Evolutionary conservation across 2,888 invertebrate species (phyloP), one percentile per base, ranked within the genome.

Genomic region (Drosophila neonasuta): DNA sequence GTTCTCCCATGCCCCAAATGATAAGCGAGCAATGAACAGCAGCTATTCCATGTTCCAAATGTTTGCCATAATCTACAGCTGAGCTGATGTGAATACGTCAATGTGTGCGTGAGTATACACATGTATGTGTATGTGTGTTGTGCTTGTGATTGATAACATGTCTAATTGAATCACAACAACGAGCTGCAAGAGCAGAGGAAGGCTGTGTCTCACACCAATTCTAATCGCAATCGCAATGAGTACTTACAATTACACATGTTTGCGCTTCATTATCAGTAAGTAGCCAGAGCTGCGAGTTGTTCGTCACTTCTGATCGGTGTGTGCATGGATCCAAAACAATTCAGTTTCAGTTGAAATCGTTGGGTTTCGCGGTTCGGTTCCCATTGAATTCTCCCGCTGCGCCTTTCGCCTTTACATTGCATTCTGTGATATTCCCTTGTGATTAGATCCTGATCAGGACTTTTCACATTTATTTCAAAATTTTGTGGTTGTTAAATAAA

Each of bases 241-340:
- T 69, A 65, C 69, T 85, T 79, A 82, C 79, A 80, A 74, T 77
- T 82, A 83, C 86, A 84, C 68, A 77, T 84, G 80, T 80, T 80
- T 75, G 74, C 71, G 71, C 73, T 67, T 68, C 66, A 72, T 80
- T 86, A 84, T 79, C 77, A 74, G 73, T 49, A 59, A 55, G 69
- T 63, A 59, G 62, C 34, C 49, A 48, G 48, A 54, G 36, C 50
- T 49, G 61, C 39, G 56, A 57, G 52, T 59, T 48, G 46, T 34
- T 51, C 50, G 52, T 74, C 69, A 76, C 66, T 72, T 64, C 24
- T 61, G 65, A 45, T 68, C 49, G 48, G 71, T 68, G 71, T 62
- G 57, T 62, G 60, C 42, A 54, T 50, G 57, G 59, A 10, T 62
- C 44, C 49, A 59, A 69, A 66, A 51, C 54, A 66, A 57, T 57